These are phyloP conservation scores for Zoanthus sansibaricus DNA, from an alignment of 92 coral and sea anemone species.

Conservation along the genomic window DNA sequence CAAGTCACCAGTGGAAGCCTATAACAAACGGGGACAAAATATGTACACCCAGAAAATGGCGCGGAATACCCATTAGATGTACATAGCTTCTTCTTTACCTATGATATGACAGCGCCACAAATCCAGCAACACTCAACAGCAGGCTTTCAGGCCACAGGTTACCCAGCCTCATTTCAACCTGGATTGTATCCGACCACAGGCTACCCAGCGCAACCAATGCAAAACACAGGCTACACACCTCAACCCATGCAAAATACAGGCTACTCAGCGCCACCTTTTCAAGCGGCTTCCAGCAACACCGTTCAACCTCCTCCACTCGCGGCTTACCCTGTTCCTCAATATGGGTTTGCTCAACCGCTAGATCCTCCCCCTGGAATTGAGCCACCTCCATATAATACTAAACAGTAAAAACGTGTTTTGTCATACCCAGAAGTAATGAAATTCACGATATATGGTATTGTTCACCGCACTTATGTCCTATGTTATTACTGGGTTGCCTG, in stretches of 20 bases:
- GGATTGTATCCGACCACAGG: constrained; percentile 15
- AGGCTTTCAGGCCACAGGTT: constrained; percentile 19
- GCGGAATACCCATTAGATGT: constrained; percentile 74
- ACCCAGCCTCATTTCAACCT: constrained; percentile 37
- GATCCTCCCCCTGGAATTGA: constrained; percentile 24
- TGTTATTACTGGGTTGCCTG: no score
- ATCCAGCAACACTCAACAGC: background rate
- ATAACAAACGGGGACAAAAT: constrained; percentile 71
- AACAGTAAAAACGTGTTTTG: background rate
- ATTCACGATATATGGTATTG: no score
- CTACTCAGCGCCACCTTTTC: background rate
- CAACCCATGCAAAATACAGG: background rate
- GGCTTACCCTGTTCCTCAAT: background rate
- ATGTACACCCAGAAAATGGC: constrained; percentile 55
- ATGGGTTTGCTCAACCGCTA: constrained; percentile 30
- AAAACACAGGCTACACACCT: background rate
- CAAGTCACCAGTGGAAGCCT: constrained; percentile 49
- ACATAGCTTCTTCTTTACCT: constrained; percentile 69
- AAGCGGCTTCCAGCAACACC: constrained; percentile 21
- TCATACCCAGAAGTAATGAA: no score
- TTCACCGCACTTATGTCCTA: no score
- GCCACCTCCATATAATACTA: constrained; percentile 43
- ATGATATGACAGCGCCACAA: constrained; percentile 37
- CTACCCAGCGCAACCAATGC: background rate
- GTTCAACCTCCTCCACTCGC: background rate